Conservation (phyloP, 2,797 vertebrate species). For the Crenuchus spilurus region DNA sequence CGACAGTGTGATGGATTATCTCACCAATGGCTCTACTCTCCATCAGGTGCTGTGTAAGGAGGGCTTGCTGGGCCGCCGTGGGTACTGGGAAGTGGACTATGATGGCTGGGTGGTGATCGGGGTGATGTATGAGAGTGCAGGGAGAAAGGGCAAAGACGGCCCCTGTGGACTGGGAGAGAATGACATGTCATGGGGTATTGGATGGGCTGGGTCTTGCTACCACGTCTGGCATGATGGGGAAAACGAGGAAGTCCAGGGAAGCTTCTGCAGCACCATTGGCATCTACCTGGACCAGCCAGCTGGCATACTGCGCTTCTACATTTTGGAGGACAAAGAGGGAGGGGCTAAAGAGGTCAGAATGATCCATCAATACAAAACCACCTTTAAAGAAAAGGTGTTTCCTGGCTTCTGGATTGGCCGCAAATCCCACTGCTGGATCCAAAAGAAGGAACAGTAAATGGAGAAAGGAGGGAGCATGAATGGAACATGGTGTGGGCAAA, state of each 20-base stretch:
- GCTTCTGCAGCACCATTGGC: conserved; percentile 62
- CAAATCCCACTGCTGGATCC: conserved; percentile 71
- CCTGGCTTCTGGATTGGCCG: conserved; percentile 79
- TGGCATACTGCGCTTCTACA: conserved; percentile 75
- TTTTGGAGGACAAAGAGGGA: conserved; percentile 66
- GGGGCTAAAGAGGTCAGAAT: conserved; percentile 66
- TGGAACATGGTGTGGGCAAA: not conserved
- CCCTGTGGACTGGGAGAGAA: conserved; percentile 79
- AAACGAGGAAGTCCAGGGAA: conserved; percentile 65
- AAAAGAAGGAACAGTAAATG: conserved; percentile 67
- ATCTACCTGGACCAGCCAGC: conserved; percentile 80
- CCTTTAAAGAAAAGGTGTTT: conserved; percentile 70
- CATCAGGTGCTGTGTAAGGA: conserved; percentile 78
- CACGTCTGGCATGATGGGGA: conserved; percentile 79
- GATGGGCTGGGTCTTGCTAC: conserved; percentile 78
- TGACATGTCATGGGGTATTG: conserved; percentile 75
- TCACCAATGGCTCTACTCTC: not conserved
- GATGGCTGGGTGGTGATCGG: conserved; percentile 78
- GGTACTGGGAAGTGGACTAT: conserved; percentile 81
- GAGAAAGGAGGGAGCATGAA: not conserved
- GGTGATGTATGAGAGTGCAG: conserved; percentile 59
- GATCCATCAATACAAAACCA: conserved; percentile 72
- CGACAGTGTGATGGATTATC: too few species aligned
- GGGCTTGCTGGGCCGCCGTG: conserved; percentile 65
- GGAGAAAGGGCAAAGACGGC: conserved; percentile 70